These are phyloP conservation scores for Diadophis punctatus DNA, from an alignment of 2,113 vertebrate species.

Conservation along the genomic window DNA sequence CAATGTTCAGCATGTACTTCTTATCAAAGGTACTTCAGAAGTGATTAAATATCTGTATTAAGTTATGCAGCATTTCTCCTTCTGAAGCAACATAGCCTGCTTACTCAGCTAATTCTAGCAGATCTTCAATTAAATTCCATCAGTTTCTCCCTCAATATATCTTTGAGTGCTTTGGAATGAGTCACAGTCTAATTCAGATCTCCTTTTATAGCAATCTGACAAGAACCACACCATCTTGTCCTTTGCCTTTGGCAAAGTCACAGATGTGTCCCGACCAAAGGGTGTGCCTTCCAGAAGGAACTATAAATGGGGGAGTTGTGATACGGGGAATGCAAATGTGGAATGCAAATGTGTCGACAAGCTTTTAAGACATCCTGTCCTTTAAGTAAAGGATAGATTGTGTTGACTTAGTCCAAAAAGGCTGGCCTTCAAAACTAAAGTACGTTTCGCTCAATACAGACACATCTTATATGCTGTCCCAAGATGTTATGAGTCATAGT, in stretches of 20 bases:
- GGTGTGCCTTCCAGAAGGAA: slow-evolving; percentile 12
- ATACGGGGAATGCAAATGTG: not conserved
- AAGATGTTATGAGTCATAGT: not conserved
- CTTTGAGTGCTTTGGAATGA: slow-evolving; percentile 7
- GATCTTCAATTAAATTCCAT: not conserved
- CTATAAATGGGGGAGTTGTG: not conserved
- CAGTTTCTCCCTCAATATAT: slow-evolving; percentile 9
- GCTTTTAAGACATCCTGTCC: not conserved
- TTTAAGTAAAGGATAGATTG: not conserved
- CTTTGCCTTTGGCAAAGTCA: slow-evolving; percentile 31
- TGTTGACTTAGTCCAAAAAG: not conserved
- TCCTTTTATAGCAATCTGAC: slow-evolving; percentile 20
- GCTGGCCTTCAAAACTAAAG: slow-evolving; percentile 17
- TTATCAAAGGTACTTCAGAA: not conserved
- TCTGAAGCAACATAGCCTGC: not conserved
- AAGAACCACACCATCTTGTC: not conserved
- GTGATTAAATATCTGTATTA: not conserved
- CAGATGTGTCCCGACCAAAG: not conserved
- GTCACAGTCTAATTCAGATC: not conserved
- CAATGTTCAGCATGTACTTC: not conserved
- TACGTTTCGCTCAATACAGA: not conserved
- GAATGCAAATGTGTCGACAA: not conserved
- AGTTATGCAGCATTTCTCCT: not conserved
- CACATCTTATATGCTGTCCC: not conserved
- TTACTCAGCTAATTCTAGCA: not conserved